Evolutionary conservation across 2,797 vertebrate species (phyloP).

Genomic region (Malurus leucopterus): DNA sequence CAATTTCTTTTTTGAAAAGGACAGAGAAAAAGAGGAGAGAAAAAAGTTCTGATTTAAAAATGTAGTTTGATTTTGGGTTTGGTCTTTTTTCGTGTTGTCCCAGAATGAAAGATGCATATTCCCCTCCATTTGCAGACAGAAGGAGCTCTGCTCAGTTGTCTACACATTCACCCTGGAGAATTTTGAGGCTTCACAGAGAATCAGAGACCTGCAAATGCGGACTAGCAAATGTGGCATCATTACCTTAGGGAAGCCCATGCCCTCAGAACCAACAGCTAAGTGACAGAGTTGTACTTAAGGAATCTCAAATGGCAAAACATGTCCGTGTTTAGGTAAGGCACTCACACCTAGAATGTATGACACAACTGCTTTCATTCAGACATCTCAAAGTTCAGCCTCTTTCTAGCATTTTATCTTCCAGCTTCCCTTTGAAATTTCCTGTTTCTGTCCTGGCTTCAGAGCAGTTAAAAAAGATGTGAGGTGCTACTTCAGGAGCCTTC

Average conservation of each 20-base stretch:
- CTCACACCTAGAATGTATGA: not conserved
- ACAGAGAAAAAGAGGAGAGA: not conserved
- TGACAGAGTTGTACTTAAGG: not conserved
- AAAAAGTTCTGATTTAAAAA: not conserved
- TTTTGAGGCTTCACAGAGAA: not conserved
- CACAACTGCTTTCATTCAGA: not conserved
- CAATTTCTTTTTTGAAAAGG: not conserved
- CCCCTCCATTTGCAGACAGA: not conserved
- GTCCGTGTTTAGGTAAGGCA: not conserved
- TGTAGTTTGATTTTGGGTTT: rapidly evolving
- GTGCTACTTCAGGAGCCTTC: not conserved
- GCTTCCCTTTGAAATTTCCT: not conserved
- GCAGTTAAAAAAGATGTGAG: not conserved
- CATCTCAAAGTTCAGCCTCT: not conserved
- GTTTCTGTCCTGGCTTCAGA: not conserved
- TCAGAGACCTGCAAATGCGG: not conserved
- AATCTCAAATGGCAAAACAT: not conserved
- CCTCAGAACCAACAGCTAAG: not conserved
- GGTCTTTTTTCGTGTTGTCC: not conserved
- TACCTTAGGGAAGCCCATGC: not conserved
- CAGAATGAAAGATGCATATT: not conserved
- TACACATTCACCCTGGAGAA: not conserved
- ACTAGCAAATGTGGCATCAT: not conserved
- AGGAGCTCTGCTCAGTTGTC: not conserved
- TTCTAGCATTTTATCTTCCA: not conserved